Evolutionary conservation across 2,888 invertebrate species (phyloP), one percentile per base, ranked within the genome.

Genomic region (Lomographa bimaculata): DNA sequence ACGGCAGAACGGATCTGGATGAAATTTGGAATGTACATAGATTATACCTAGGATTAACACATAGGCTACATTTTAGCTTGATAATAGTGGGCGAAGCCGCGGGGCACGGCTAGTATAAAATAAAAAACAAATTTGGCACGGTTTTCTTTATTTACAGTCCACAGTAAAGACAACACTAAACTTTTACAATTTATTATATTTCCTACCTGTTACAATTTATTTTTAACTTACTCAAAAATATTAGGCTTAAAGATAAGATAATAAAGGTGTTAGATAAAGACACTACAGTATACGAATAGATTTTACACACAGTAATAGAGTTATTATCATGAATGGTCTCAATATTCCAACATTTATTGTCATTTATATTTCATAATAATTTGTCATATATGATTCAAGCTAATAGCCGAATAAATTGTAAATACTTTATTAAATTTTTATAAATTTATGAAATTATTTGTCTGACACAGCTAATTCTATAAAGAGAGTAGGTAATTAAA

Each of bases 391-490:
- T n/a, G n/a, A n/a, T n/a, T n/a, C n/a, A n/a, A n/a, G n/a, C n/a
- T n/a, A 49, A 54, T 42, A 50, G 46, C 21, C 10, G 33, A 37
- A 20, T 50, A 32, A 43, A 41, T 39, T 36, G 46, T 49, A 55
- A 29, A 9, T 37, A 51, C 59, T 40, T 42, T 11, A 24, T 27
- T 43, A 14, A 37, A 42, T 9, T 9, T 50, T 50, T 46, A 56
- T 50, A 54, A 49, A 44, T 24, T 16, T 50, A 47, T 38, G 45
- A 53, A 63, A 62, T 85, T 89, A 89, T 89, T 89, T 89, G 89
- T 89, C 89, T 78, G 75, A 85, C 89, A 89, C 89, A 89, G 89
- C 89, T 79, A 73, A 62, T 60, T 68, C 70, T 78, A 82, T 59
- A 68, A 60, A 69, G 60, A 75, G 66, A 70, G 60, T 50, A 28